A percentile compares a stretch with the other conserved stretches of the same genome.
These are phyloP conservation scores for Phorcus lineatus DNA, from an alignment of 2,888 invertebrate species.

Conservation along the genomic window DNA sequence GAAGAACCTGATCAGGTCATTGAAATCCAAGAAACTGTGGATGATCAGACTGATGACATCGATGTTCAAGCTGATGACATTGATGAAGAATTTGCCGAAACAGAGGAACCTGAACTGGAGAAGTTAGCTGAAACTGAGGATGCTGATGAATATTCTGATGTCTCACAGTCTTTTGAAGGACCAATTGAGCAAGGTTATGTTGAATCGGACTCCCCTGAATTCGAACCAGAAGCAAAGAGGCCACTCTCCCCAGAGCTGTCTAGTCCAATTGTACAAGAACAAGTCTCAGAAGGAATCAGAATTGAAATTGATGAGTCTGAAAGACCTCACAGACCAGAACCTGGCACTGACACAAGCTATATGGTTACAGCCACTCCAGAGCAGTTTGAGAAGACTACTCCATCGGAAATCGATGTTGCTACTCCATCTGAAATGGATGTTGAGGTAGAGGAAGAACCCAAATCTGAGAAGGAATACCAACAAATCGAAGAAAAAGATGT, in stretches of 20 bases:
- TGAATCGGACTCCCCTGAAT: slow-evolving; percentile 14
- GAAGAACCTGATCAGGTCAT: slow-evolving; percentile 28
- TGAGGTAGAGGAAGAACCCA: slow-evolving; percentile 16
- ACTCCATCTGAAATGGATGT: slow-evolving; percentile 29
- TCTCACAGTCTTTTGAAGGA: background rate
- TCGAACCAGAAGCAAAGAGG: background rate
- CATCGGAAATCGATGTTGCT: slow-evolving; percentile 25
- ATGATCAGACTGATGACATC: background rate
- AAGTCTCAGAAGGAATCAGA: background rate
- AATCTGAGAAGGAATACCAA: slow-evolving; percentile 22
- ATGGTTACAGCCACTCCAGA: background rate
- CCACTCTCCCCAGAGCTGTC: background rate
- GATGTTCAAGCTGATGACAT: background rate
- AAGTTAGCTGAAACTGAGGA: slow-evolving; percentile 12
- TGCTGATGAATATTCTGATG: slow-evolving; percentile 12
- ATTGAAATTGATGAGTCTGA: background rate
- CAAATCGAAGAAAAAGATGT: slow-evolving; percentile 31
- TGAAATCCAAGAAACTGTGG: slow-evolving; percentile 31
- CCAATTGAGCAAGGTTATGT: background rate
- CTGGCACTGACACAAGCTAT: background rate
- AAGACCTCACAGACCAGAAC: slow-evolving; percentile 21
- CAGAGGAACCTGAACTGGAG: slow-evolving; percentile 19
- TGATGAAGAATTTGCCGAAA: slow-evolving; percentile 24
- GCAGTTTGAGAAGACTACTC: slow-evolving; percentile 22
- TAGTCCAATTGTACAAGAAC: background rate